A percentile compares a stretch with the other conserved stretches of the same genome.
These are phyloP conservation scores for Apamea sordens DNA, from an alignment of 2,888 invertebrate species.

Conservation along the genomic window DNA sequence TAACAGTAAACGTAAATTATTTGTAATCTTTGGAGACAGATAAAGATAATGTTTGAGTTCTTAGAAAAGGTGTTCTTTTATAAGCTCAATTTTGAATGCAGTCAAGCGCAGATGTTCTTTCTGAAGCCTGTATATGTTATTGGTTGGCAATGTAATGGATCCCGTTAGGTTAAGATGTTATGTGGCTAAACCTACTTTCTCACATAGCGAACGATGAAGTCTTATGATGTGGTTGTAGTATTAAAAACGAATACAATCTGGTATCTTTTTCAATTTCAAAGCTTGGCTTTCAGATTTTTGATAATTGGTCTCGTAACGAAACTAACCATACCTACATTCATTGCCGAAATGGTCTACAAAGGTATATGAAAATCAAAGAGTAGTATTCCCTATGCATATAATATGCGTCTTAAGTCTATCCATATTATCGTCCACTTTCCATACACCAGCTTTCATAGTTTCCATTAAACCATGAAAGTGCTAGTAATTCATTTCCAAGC, in stretches of 20 bases:
- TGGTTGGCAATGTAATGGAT: neutral
- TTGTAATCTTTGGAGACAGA: neutral
- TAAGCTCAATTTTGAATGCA: neutral
- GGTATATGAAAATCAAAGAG: no score
- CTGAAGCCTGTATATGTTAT: neutral
- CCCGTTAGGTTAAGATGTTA: neutral
- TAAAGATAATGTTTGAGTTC: neutral
- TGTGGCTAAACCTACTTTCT: neutral
- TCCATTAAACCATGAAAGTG: conserved; percentile 40
- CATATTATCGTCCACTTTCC: conserved; percentile 3
- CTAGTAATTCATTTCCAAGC: conserved; percentile 32
- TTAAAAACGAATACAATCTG: neutral
- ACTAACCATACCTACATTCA: neutral
- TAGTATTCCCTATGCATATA: neutral
- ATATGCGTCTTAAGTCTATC: neutral
- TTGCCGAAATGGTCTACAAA: neutral
- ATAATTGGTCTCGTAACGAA: neutral
- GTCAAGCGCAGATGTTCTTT: neutral
- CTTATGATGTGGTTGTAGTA: neutral
- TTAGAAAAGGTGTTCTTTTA: conserved; percentile 1
- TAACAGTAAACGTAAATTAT: conserved; percentile 3
- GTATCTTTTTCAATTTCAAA: neutral
- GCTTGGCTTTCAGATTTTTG: neutral
- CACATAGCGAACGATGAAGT: neutral
- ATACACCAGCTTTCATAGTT: conserved; percentile 12